phyloP scores from a whole-genome alignment of 2,888 invertebrate genomes.

The Phengaris alcon region DNA sequence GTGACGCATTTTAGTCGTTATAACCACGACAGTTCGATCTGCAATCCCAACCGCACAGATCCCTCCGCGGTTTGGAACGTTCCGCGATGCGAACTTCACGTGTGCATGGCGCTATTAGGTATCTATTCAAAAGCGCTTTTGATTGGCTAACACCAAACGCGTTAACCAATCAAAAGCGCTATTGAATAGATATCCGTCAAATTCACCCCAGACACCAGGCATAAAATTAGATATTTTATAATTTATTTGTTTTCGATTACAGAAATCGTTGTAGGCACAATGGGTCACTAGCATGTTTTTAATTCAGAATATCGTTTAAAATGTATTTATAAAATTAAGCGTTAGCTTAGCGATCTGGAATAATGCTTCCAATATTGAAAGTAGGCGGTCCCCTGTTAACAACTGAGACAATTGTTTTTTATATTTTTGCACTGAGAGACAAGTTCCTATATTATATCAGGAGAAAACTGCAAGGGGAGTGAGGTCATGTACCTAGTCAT shows the following conservation, averaged over 20 bases:
- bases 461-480: slow-evolving; percentile 46
- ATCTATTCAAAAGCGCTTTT: too few species aligned
- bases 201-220: too few species aligned
- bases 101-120: too few species aligned
- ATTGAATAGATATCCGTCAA: too few species aligned
- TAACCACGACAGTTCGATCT: too few species aligned
- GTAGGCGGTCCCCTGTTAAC: slow-evolving; percentile 38
- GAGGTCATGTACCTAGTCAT: slow-evolving; percentile 76
- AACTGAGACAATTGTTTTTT: slow-evolving; percentile 43
- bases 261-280: neutral
- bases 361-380: slow-evolving; percentile 58
- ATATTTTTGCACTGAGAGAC: slow-evolving; percentile 69
- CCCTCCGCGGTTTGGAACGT: too few species aligned
- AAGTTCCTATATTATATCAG: slow-evolving; percentile 72
- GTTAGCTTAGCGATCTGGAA: slow-evolving; percentile 62
- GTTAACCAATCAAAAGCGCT: too few species aligned
- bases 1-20: too few species aligned
- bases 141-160: too few species aligned
- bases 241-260: neutral
- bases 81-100: too few species aligned
- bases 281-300: slow-evolving; percentile 15
- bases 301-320: slow-evolving; percentile 39
- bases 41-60: too few species aligned
- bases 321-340: slow-evolving; percentile 52
- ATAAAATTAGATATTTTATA: neutral